These are phyloP conservation scores for Burhinus bistriatus DNA, from an alignment of 2,113 vertebrate species.

Conservation along the genomic window DNA sequence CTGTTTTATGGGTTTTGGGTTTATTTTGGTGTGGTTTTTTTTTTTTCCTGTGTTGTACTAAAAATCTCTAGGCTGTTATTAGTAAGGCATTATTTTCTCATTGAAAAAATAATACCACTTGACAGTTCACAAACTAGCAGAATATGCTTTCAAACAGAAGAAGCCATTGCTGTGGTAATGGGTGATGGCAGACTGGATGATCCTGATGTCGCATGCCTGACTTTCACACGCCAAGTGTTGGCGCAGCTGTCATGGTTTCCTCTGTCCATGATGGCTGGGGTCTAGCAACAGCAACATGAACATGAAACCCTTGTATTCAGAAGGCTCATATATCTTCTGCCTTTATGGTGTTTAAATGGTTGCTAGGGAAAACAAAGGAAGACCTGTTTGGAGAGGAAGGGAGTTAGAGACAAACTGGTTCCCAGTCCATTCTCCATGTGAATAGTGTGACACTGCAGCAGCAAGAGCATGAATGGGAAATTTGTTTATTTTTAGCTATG, in stretches of 20 bases:
- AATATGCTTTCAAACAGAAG: not conserved
- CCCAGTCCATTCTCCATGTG: not conserved
- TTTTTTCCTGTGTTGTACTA: not conserved
- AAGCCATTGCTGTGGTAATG: not conserved
- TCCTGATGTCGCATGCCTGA: rapidly evolving
- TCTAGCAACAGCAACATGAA: not conserved
- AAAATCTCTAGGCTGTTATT: not conserved
- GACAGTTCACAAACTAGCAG: not conserved
- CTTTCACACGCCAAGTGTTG: not conserved
- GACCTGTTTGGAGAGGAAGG: not conserved
- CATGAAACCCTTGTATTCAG: not conserved
- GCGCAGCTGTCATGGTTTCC: not conserved
- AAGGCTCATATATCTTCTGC: not conserved
- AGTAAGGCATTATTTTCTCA: not conserved
- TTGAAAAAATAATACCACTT: not conserved
- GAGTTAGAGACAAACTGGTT: not conserved
- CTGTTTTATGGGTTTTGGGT: not conserved
- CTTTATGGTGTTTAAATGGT: not conserved
- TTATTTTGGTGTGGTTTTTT: not conserved
- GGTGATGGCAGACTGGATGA: not conserved
- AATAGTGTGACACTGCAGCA: not conserved
- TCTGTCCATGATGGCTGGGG: not conserved
- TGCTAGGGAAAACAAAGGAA: not conserved
- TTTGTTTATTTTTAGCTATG: not conserved
- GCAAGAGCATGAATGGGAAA: not conserved